Evolutionary conservation across 2,113 vertebrate genomes (phyloP), one percentile per base, ranked within the genome.

Genomic region (Centrocercus urophasianus): DNA sequence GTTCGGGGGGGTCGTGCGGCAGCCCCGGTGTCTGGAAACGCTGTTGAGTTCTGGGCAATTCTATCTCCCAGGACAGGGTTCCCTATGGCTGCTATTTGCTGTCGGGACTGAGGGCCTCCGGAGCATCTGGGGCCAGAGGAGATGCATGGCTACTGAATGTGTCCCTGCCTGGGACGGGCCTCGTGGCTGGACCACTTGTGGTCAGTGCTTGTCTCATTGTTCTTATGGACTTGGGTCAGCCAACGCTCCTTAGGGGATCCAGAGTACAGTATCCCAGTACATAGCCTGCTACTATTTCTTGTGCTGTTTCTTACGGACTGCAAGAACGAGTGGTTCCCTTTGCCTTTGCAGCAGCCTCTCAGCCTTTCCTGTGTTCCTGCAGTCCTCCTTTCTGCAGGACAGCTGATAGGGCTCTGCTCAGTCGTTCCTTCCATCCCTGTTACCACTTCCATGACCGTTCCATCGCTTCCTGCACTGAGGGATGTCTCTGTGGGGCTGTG

Each of bases 151-250:
- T 86, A 34, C 76, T 65, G 61, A 57, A 60, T 47, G 45, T 71
- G 76, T 74, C 56, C 50, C 64, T 12, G 12, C 36, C 52, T 86
- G 15, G 5, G 38, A 74, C 69, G 50, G 86, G 83, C 63, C 83
- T 80, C 66, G 64, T 83, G 85, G n/a, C 83, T 80, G 67, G 34
- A 56, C 73, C 80, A 45, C 69, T 93, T 57, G 90, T 91, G 86
- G 60, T 91, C 79, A 56, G 72, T 81, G 88, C 90, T 94, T 91
- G 79, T 82, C 57, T 76, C 11, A 56, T 56, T 47, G 8, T 75
- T 92, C 83, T 74, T 56, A 19, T 86, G 90, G 86, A 24, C 69
- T 81, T 81, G 40, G 83, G 42, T 86, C 90, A 75, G 5, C 61
- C 64, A 36, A 10, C 10, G 52, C 78, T 89, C 89, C 54, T 43